These are phyloP conservation scores for Paramormyrops hopkinsi DNA, from an alignment of 2,797 vertebrate genomes.

Conservation along the genomic window DNA sequence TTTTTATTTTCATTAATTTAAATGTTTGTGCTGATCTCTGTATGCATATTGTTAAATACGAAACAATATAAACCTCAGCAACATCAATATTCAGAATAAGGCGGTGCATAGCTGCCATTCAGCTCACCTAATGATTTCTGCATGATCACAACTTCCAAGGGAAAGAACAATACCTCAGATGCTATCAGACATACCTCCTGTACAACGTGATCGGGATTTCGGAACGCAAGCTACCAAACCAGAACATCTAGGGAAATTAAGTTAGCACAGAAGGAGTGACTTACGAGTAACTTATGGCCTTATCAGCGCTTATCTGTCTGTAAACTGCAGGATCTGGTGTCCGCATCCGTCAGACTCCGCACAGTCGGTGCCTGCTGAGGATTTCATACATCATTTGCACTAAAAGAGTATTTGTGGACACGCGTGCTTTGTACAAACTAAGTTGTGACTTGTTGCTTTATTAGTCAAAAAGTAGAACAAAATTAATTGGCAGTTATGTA, in stretches of 20 bases:
- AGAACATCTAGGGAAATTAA: constrained; percentile 1
- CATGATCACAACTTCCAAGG: neutral
- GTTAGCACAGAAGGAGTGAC: constrained; percentile 9
- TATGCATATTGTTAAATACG: neutral
- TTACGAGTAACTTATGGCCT: constrained; percentile 41
- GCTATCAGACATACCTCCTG: constrained; percentile 14
- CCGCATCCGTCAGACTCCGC: constrained; percentile 15
- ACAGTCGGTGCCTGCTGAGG: neutral
- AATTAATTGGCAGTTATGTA: constrained; percentile 4
- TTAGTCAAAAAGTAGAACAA: constrained; percentile 5
- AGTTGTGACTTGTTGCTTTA: constrained; percentile 5
- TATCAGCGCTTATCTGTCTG: constrained; percentile 35
- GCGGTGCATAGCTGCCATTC: neutral
- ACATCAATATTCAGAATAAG: neutral
- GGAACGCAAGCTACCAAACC: neutral
- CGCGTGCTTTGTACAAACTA: constrained; percentile 8
- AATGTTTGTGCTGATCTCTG: neutral
- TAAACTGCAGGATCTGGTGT: constrained; percentile 29
- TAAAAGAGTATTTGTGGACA: constrained; percentile 11
- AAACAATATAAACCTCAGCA: neutral
- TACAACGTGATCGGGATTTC: neutral
- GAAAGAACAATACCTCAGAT: constrained; percentile 46
- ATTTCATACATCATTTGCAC: constrained; percentile 16
- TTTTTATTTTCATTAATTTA: neutral
- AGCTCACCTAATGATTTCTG: neutral